phyloP scores from a whole-genome alignment of 2,888 invertebrate species.

The Itoplectis maculator region DNA sequence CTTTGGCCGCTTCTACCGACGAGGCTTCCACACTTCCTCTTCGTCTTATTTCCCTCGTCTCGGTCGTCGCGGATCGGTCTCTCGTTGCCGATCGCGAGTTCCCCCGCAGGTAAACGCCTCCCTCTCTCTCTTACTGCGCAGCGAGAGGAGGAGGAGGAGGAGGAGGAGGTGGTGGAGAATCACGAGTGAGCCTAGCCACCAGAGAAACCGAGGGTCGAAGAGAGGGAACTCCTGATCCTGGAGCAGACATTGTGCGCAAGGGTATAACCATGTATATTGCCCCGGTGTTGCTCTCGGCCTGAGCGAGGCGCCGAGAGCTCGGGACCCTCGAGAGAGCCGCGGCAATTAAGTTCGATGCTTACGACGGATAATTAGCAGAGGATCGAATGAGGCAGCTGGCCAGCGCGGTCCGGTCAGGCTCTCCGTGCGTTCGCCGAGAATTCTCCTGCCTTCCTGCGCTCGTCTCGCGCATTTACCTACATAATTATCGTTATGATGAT shows the following conservation, averaged over 20 bases:
- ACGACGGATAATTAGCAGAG: conserved; percentile 82
- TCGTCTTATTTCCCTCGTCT: conserved; percentile 18
- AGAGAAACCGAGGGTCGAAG: conserved; percentile 42
- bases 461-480: conserved; percentile 80
- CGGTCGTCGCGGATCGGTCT: conserved; percentile 14
- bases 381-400: conserved; percentile 82
- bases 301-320: conserved; percentile 42
- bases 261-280: conserved; percentile 18
- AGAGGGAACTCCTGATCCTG: conserved; percentile 68
- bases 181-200: conserved; percentile 5
- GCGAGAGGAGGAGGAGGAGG: conserved; percentile 61
- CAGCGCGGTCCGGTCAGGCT: conserved; percentile 72
- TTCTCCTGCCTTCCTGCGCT: conserved; percentile 60
- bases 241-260: conserved; percentile 45
- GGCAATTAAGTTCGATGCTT: conserved; percentile 82
- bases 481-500: conserved; percentile 83
- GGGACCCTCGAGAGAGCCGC: conserved; percentile 63
- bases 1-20: conserved; percentile 69
- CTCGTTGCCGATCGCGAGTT: conserved; percentile 27
- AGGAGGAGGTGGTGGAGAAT: conserved; percentile 58
- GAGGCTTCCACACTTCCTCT: conserved; percentile 26
- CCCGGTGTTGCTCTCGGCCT: neutral
- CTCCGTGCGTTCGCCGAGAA: conserved; percentile 56
- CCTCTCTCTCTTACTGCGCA: neutral
- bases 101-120: conserved; percentile 21